These are phyloP conservation scores for Odontocolon sp. DNA, from an alignment of 2,888 invertebrate species.

Conservation along the genomic window DNA sequence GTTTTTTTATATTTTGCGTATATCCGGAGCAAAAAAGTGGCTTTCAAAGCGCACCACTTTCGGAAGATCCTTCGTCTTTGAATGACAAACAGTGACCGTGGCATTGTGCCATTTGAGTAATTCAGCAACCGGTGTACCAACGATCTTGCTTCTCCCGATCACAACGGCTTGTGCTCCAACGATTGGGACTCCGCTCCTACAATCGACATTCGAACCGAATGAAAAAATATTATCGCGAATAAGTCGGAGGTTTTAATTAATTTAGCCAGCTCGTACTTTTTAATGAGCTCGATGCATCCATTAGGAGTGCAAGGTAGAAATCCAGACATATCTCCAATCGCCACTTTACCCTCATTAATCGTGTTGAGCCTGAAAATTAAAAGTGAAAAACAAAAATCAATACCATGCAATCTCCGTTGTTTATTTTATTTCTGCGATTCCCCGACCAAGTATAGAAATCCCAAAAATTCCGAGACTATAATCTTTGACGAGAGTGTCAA, in stretches of 20 bases:
- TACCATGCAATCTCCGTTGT: background rate
- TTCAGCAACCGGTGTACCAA: constrained; percentile 97
- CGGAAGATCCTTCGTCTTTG: constrained; percentile 92
- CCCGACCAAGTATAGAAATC: constrained; percentile 19
- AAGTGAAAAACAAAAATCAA: background rate
- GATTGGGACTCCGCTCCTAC: constrained; percentile 87
- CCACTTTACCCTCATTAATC: constrained; percentile 95
- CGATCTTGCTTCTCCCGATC: constrained; percentile 97
- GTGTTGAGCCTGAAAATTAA: constrained; percentile 87
- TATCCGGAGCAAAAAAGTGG: background rate
- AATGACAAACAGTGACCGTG: constrained; percentile 98
- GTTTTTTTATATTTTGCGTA: no score
- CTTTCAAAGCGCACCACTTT: constrained; percentile 84
- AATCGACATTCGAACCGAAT: constrained; percentile 30
- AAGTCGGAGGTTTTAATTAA: background rate
- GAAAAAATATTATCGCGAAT: background rate
- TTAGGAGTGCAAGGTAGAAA: constrained; percentile 98
- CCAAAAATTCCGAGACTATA: constrained; percentile 1
- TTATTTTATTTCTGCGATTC: background rate
- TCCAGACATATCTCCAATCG: constrained; percentile 93
- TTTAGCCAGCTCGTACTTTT: constrained; percentile 81
- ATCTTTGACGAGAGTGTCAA: constrained; percentile 43
- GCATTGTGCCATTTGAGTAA: constrained; percentile 98
- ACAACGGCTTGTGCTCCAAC: constrained; percentile 95
- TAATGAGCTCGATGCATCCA: constrained; percentile 96